Evolutionary conservation across 1,140 invertebrate species (phyloP).

Genomic region (Akabosia matsudoensis): DNA sequence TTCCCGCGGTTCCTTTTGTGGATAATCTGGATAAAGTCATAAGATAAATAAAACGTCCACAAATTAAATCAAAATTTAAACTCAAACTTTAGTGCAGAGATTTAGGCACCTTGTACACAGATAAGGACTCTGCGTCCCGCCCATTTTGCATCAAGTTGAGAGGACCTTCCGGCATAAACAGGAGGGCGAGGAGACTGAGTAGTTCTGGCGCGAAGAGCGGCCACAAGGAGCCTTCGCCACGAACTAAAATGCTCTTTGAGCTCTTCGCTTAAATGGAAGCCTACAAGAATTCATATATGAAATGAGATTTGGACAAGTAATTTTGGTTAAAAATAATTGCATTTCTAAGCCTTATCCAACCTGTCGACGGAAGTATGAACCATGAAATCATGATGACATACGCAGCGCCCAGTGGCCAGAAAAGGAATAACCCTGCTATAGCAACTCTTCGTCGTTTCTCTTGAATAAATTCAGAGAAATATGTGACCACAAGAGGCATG

Average conservation of each 20-base stretch:
- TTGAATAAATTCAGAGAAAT: slow-evolving; percentile 45
- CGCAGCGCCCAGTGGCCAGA: slow-evolving; percentile 46
- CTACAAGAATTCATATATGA: slow-evolving; percentile 25
- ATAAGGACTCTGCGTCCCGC: slow-evolving; percentile 43
- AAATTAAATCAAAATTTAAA: not conserved
- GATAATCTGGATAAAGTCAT: slow-evolving; percentile 29
- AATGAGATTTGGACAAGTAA: not conserved
- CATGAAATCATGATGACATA: slow-evolving; percentile 43
- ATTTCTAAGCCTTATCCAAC: slow-evolving; percentile 17
- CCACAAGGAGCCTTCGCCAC: slow-evolving; percentile 44
- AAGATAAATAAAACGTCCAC: not conserved
- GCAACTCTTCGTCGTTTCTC: slow-evolving; percentile 41
- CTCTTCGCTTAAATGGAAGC: slow-evolving; percentile 45
- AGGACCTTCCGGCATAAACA: slow-evolving; percentile 46
- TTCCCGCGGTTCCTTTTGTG: slow-evolving; percentile 42
- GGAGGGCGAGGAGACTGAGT: slow-evolving; percentile 36
- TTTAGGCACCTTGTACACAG: slow-evolving; percentile 42
- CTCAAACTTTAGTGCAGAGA: not conserved
- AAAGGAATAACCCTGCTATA: slow-evolving; percentile 38
- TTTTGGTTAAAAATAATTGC: not conserved
- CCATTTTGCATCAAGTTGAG: slow-evolving; percentile 46
- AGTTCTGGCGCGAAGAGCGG: slow-evolving; percentile 41
- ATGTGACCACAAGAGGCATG: slow-evolving; percentile 43
- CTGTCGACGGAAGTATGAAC: slow-evolving; percentile 46
- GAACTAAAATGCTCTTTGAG: slow-evolving; percentile 45